phyloP scores from a whole-genome alignment of 2,888 invertebrate genomes.

The Erebia ligea region DNA sequence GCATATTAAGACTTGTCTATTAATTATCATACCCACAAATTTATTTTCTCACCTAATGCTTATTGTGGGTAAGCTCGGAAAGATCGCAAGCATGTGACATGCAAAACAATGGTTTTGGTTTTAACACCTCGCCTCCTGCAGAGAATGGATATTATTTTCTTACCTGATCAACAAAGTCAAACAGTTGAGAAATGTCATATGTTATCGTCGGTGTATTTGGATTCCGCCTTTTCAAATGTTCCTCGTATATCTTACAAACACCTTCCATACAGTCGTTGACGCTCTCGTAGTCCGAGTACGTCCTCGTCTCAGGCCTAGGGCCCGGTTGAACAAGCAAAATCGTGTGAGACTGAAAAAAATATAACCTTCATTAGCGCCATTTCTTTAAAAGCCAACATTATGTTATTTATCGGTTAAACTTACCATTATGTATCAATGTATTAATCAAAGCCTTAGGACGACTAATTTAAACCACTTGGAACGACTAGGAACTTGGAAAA shows the following conservation, averaged over 20 bases:
- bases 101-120: too few species aligned
- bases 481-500: not conserved
- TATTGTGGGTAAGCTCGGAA: too few species aligned
- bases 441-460: not conserved
- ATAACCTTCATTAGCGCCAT: conserved; percentile 68
- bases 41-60: too few species aligned
- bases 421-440: conserved; percentile 54
- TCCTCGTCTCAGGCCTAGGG: conserved; percentile 95
- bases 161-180: conserved; percentile 98
- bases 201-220: conserved; percentile 98
- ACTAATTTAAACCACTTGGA: not conserved
- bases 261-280: conserved; percentile 99
- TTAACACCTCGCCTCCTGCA: too few species aligned
- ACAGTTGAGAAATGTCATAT: conserved; percentile 98
- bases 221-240: conserved; percentile 97
- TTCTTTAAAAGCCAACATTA: conserved; percentile 50
- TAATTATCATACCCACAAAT: too few species aligned
- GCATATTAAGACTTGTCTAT: too few species aligned
- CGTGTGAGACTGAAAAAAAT: conserved; percentile 92
- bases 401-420: conserved; percentile 47
- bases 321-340: conserved; percentile 98
- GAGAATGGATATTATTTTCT: not conserved
- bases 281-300: conserved; percentile 99
- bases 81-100: too few species aligned
- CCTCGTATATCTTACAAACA: conserved; percentile 99